Base-by-base conservation (phyloP, 2,797 vertebrate species). In the Amazona finschi region DNA sequence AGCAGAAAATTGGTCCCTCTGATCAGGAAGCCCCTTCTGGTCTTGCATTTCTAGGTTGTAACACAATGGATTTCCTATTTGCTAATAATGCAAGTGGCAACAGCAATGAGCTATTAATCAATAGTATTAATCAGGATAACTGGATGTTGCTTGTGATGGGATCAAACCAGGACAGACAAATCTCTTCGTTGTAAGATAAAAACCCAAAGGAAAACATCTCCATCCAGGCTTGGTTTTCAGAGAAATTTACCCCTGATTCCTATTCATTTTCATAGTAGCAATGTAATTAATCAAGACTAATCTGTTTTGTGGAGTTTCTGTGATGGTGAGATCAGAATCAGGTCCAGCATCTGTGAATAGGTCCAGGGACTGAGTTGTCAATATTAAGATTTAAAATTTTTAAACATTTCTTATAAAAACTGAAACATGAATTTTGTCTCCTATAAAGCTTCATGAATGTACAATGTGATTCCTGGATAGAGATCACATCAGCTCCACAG, bases 401-500 rank as follows among this genome's bases (percentile, higher is more conserved):
- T 30, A 33, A 81, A 41, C 9, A 15, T 78, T 81, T 78, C 28
- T 78, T 66, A 55, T 15, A 62, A 84, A 60, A 89, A 79, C 22
- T 7, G 58, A 84, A 83, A 33, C 11, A 14, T 61, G 50, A 31
- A 27, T 89, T 64, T 71, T 85, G 36, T 83, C 46, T 84, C 47
- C 50, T 43, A 7, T 52, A 52, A 75, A 84, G 33, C 64, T 92
- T 82, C 58, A 25, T 5, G 15, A 75, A 72, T 25, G 65, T 80
- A 66, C 47, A 66, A 24, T 1, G 0, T 60, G 80, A 71, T 88
- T 94, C 73, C 82, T 95, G 89, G 89, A 91, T 27, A 90, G 89
- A 76, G 79, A 84, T 85, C 87, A n/a, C 85, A 78, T 90, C 94
- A 89, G 62, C 64, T 77, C 70, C 83, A 47, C 66, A 70, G 87